Base-by-base conservation (phyloP, 2,113 vertebrate species). In the Erinaceus europaeus region DNA sequence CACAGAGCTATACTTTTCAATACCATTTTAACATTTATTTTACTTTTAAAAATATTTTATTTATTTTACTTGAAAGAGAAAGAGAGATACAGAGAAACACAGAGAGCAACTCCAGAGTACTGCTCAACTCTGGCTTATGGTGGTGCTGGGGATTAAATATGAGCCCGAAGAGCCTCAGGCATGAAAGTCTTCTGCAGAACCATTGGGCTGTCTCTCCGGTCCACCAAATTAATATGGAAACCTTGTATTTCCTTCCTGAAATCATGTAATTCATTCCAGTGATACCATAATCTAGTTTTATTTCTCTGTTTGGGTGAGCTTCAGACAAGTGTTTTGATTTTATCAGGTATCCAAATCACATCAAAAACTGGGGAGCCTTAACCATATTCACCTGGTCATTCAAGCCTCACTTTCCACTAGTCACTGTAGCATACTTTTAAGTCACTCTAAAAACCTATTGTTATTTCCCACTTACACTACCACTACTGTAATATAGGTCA, bases 351-450 rank as follows among this genome's bases (percentile, higher is more conserved):
- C 44, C 17, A 71, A 57, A 61, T 64, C 38, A 40, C 69, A 55
- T 40, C 38, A 72, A 84, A 85, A 82, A 23, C 14, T 29, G 10
- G 27, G 50, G 18, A 40, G 29, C 44, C 64, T 55, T 36, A 69
- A 83, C 55, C 40, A 77, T 17, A 72, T 74, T 14, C 11, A 65
- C 27, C n/a, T 92, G 78, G 32, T 78, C 38, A 50, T 73, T 90
- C 34, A 55, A 55, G 40, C 61, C 21, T 78, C n/a, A 68, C 12
- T 34, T 34, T 32, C 9, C 46, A 0, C 53, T 23, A 61, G 36
- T 80, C 61, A 75, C 25, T 48, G 10, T 87, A 29, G 90, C 67
- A 62, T 69, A 68, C 40, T 88, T 38, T 23, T 74, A 52, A 73
- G 53, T 84, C 38, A 68, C 38, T 78, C 44, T 84, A 53, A 79